Evolutionary conservation across 2,888 invertebrate species (phyloP).

Genomic region (Agriotes lineatus): DNA sequence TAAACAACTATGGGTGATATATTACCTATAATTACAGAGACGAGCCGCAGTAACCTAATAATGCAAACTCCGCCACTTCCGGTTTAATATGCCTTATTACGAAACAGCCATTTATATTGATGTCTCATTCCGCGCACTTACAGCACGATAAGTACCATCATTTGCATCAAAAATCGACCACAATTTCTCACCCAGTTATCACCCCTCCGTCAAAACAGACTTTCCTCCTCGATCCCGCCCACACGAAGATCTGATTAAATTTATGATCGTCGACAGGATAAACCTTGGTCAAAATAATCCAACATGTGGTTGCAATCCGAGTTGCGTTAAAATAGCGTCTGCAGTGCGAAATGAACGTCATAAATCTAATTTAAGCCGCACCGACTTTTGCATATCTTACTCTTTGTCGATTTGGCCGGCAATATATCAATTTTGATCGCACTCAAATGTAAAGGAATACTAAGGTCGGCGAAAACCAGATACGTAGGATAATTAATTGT

Average conservation of each 20-base stretch:
- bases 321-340: background rate
- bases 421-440: constrained; percentile 16
- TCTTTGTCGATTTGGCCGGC: constrained; percentile 3
- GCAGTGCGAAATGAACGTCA: background rate
- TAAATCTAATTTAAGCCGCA: constrained; percentile 7
- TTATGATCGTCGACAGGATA: background rate
- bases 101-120: too few species aligned
- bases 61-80: too few species aligned
- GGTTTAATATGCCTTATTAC: too few species aligned
- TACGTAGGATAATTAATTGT: constrained; percentile 20
- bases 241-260: background rate
- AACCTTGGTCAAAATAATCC: constrained; percentile 1
- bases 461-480: constrained; percentile 15
- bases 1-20: too few species aligned
- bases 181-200: background rate
- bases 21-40: too few species aligned
- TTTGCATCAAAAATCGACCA: too few species aligned
- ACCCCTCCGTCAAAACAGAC: background rate
- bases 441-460: background rate
- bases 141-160: too few species aligned
- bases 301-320: background rate
- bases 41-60: too few species aligned
- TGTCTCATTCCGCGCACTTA: too few species aligned
- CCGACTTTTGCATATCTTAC: constrained; percentile 4
- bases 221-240: background rate